Evolutionary conservation across 2,888 invertebrate species (phyloP).

Genomic region (Crepidodera aurea): DNA sequence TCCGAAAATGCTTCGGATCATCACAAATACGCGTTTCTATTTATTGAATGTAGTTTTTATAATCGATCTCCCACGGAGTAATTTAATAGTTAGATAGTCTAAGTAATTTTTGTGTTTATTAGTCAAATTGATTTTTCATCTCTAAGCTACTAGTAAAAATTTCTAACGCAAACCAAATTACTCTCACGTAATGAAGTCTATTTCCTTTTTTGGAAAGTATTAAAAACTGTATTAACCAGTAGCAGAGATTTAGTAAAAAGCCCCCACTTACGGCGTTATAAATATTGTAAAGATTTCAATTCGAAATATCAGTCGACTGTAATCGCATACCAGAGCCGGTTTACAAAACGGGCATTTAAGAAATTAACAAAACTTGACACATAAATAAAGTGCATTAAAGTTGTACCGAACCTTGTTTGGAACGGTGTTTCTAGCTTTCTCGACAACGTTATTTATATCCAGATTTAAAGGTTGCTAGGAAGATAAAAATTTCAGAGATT

Average conservation of each 20-base stretch:
- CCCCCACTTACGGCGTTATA: not conserved
- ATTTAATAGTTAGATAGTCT: too few species aligned
- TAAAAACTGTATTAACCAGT: not conserved
- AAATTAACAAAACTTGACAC: slow-evolving; percentile 17
- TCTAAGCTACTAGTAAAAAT: too few species aligned
- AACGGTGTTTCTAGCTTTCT: slow-evolving; percentile 19
- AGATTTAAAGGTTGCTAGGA: slow-evolving; percentile 16
- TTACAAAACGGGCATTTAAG: slow-evolving; percentile 17
- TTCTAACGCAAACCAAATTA: too few species aligned
- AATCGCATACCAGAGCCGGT: slow-evolving; percentile 18
- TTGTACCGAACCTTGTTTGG: slow-evolving; percentile 19
- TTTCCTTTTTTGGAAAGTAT: too few species aligned
- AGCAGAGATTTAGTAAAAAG: not conserved
- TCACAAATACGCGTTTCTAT: too few species aligned
- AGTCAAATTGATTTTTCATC: too few species aligned
- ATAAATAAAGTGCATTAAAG: slow-evolving; percentile 17
- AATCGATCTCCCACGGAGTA: too few species aligned
- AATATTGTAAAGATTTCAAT: slow-evolving; percentile 10
- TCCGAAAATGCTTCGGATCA: too few species aligned
- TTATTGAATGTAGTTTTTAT: too few species aligned
- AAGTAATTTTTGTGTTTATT: too few species aligned
- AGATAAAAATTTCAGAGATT: slow-evolving; percentile 19
- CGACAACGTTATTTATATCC: slow-evolving; percentile 18
- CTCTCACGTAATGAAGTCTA: too few species aligned
- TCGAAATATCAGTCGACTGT: slow-evolving; percentile 12